Evolutionary conservation across 2,888 invertebrate species (phyloP), one percentile per base, ranked within the genome.

Genomic region (Nudaria mundana): DNA sequence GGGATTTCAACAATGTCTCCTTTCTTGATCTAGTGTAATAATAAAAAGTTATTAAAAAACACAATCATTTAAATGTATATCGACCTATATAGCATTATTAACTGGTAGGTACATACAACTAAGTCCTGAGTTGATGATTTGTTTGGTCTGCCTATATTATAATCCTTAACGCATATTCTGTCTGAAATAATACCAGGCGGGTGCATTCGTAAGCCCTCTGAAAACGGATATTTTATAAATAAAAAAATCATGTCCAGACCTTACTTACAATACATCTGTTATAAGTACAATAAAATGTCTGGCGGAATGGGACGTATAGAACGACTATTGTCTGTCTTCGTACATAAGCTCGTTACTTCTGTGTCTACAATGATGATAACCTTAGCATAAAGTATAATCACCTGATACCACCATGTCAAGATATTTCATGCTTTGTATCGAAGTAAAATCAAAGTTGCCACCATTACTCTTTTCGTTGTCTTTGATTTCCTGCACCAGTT

Each of bases 331-430:
- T n/a, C n/a, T n/a, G n/a, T n/a, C n/a, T n/a, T n/a, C n/a, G n/a
- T n/a, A n/a, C n/a, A n/a, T n/a, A n/a, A n/a, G n/a, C n/a, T n/a
- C n/a, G n/a, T n/a, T n/a, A n/a, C n/a, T n/a, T n/a, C n/a, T n/a
- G n/a, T n/a, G n/a, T n/a, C n/a, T n/a, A n/a, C n/a, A n/a, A n/a
- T n/a, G n/a, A n/a, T n/a, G n/a, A n/a, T n/a, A n/a, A n/a, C n/a
- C n/a, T n/a, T n/a, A n/a, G n/a, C n/a, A n/a, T n/a, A n/a, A n/a
- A n/a, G n/a, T n/a, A 7, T 24, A 36, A 16, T 38, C 48, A 90
- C 90, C 90, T 54, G 90, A 89, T 0, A 91, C 66, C 0, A 92
- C 90, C 91, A 91, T 91, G 39, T 92, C 92, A 71, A 92, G 57
- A 50, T 92, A 92, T 12, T 81, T 81, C 90, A 92, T 83, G 11